Evolutionary conservation across 2,888 invertebrate genomes (phyloP), one percentile per base, ranked within the genome.

Genomic region (Chaetogeoica ovagalla): DNA sequence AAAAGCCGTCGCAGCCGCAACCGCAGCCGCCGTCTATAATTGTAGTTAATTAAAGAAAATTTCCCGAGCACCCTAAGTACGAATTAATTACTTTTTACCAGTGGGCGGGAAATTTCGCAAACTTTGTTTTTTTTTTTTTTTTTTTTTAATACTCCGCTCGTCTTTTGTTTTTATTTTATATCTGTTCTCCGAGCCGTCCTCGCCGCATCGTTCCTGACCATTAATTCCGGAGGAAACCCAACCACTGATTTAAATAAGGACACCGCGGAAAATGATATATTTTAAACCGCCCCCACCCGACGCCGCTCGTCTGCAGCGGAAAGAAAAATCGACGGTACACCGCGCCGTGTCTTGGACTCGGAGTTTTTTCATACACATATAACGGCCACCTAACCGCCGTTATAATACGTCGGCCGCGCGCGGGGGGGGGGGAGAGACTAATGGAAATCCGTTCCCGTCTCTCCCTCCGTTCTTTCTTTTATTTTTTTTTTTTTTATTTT

Each of bases 31-130:
- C 79, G 63, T 71, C 79, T 79, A 79, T 71, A 79, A 71, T 79
- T 79, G 71, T 79, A 79, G 79, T 79, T 79, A 79, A 79, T 79
- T 79, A 79, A 79, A 79, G 79, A 79, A 79, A 79, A 71, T 79
- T 79, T 79, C 39, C 71, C 79, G 71, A n/a, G 62, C 70, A 79
- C 79, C 70, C 79, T 79, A 79, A 79, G 79, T 79, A 79, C 79
- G 79, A 79, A 79, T 79, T 79, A 79, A 79, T 79, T 79, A 79
- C 79, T 79, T 79, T 79, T 79, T 79, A 79, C 79, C 79, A 71
- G 79, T 79, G 79, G 79, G 79, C 79, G 79, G 30, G 79, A 71
- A 79, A 79, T 79, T 79, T 79, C n/a, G 57, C 70, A 79, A 79
- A 79, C 70, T 79, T 79, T 79, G 79, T 79, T 79, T 79, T 79